These are phyloP conservation scores for Nasua narica DNA, from an alignment of 2,797 vertebrate species.

Conservation along the genomic window DNA sequence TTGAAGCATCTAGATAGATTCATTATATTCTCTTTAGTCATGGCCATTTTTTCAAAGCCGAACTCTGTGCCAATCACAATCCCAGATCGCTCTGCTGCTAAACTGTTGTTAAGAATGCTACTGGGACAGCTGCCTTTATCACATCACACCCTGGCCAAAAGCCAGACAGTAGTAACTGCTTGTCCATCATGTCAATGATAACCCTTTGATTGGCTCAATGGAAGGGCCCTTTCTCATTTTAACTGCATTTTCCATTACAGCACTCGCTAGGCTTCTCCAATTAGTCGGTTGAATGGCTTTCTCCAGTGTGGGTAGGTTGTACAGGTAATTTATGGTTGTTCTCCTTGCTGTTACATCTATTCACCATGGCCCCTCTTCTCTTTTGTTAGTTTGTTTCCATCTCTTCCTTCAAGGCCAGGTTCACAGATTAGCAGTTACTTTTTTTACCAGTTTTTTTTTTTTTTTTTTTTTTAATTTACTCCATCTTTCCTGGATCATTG, in stretches of 20 bases:
- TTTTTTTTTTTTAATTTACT: conserved; percentile 24
- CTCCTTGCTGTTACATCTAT: not conserved
- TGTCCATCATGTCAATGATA: not conserved
- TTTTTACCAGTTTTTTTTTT: not conserved
- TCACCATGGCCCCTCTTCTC: not conserved
- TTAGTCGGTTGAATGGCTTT: not conserved
- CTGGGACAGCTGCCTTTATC: not conserved
- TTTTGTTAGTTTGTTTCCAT: not conserved
- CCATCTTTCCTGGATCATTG: not conserved
- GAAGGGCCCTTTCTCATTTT: not conserved
- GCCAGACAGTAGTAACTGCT: not conserved
- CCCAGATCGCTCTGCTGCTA: not conserved
- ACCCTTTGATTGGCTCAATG: not conserved
- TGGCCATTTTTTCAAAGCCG: not conserved
- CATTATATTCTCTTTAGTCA: not conserved
- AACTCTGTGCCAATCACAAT: not conserved
- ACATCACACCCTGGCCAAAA: not conserved
- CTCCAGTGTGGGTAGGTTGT: not conserved
- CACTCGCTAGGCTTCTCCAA: not conserved
- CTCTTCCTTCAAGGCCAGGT: not conserved
- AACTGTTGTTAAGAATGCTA: not conserved
- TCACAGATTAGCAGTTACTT: not conserved
- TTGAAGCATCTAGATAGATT: not conserved
- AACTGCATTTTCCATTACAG: not conserved
- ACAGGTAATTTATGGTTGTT: not conserved